These are phyloP conservation scores for Sitodiplosis mosellana DNA, from an alignment of 1,140 invertebrate species.

Conservation along the genomic window DNA sequence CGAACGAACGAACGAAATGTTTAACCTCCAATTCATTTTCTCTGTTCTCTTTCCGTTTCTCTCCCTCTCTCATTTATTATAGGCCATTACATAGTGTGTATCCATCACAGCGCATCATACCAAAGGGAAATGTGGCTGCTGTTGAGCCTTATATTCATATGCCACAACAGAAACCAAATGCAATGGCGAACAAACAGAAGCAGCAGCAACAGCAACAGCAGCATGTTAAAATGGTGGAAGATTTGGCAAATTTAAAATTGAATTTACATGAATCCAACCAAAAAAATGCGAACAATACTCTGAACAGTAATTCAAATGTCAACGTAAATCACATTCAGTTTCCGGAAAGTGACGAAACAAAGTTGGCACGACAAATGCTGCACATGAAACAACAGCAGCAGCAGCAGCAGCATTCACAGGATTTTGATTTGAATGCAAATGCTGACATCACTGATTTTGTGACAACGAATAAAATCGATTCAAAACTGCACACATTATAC, in stretches of 20 bases:
- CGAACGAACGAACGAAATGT: no score
- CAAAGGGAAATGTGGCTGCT: slow-evolving; percentile 60
- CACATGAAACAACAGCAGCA: slow-evolving; percentile 5
- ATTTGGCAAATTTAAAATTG: slow-evolving; percentile 17
- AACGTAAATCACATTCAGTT: slow-evolving; percentile 6
- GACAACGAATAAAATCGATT: slow-evolving; percentile 60
- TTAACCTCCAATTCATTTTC: neutral
- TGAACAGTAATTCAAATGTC: slow-evolving; percentile 7
- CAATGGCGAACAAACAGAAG: neutral
- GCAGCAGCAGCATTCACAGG: neutral
- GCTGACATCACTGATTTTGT: neutral
- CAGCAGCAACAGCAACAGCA: no score
- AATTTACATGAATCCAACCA: slow-evolving; percentile 5
- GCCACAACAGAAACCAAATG: slow-evolving; percentile 31
- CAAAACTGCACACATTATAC: slow-evolving; percentile 84
- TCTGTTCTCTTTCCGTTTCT: neutral
- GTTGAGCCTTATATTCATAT: slow-evolving; percentile 80
- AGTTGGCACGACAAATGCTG: slow-evolving; percentile 21
- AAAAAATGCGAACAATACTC: no score
- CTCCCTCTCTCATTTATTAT: neutral
- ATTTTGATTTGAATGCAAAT: neutral
- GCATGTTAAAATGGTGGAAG: slow-evolving; percentile 21
- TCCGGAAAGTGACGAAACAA: slow-evolving; percentile 22
- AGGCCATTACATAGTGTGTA: slow-evolving; percentile 6
- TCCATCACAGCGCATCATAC: slow-evolving; percentile 10